phyloP scores from a whole-genome alignment of 2,888 invertebrate genomes.

The Sarcophaga caerulescens region DNA sequence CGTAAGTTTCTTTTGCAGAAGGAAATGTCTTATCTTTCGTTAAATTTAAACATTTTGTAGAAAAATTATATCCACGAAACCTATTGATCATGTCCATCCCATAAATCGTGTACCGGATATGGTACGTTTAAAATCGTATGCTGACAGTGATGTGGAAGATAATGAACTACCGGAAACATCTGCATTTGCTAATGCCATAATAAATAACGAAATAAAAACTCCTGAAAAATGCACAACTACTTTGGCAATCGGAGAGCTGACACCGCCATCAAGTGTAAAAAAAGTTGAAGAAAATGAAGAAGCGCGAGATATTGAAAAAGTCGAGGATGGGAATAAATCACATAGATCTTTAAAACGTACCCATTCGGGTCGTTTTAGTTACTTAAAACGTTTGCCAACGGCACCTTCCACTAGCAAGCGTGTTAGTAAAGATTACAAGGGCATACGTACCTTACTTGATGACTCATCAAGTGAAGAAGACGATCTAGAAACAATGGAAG shows the following conservation, averaged over 20 bases:
- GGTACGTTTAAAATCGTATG: slow-evolving; percentile 69
- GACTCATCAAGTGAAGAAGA: slow-evolving; percentile 69
- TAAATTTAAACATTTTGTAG: slow-evolving; percentile 55
- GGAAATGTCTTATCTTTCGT: not conserved
- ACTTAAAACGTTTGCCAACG: slow-evolving; percentile 67
- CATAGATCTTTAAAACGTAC: slow-evolving; percentile 63
- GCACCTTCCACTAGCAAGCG: slow-evolving; percentile 61
- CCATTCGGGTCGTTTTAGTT: slow-evolving; percentile 65
- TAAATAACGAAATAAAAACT: slow-evolving; percentile 56
- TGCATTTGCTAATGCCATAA: slow-evolving; percentile 41
- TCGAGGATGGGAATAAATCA: slow-evolving; percentile 17
- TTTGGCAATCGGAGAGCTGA: slow-evolving; percentile 63
- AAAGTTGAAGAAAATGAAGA: slow-evolving; percentile 59
- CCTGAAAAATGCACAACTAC: slow-evolving; percentile 59
- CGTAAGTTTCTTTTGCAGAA: slow-evolving; percentile 69
- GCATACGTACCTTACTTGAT: slow-evolving; percentile 63
- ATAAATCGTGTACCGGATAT: slow-evolving; percentile 69
- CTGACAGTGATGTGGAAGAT: slow-evolving; percentile 71
- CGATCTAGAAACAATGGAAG: slow-evolving; percentile 60
- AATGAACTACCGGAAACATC: slow-evolving; percentile 65
- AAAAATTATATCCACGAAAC: slow-evolving; percentile 67
- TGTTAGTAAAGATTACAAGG: slow-evolving; percentile 56
- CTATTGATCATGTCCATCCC: slow-evolving; percentile 67
- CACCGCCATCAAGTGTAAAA: slow-evolving; percentile 69
- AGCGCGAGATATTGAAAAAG: not conserved